Percentiles rank a stretch among this genome's conserved stretches.
Conservation (phyloP, 1,140 invertebrate genomes). For the Patella vulgata region DNA sequence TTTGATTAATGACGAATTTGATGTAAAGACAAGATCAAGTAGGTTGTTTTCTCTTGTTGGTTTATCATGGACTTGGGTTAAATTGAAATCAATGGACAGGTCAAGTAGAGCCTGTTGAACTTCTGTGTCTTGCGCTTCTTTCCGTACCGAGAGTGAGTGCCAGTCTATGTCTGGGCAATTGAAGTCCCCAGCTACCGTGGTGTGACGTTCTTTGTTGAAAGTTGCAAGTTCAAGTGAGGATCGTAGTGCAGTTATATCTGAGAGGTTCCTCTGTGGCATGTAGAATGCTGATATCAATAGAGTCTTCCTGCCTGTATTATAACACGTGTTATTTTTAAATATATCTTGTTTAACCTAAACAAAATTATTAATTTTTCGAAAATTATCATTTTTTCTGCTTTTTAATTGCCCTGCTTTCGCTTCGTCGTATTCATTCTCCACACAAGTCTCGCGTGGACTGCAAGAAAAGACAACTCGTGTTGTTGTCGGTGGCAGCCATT, state of each 20-base stretch:
- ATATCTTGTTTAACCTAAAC: too few species aligned
- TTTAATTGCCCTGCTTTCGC: too few species aligned
- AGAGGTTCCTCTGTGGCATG: background rate
- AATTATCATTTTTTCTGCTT: too few species aligned
- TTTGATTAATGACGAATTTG: background rate
- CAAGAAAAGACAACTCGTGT: too few species aligned
- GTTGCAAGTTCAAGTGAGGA: background rate
- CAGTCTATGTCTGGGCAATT: conserved; percentile 5
- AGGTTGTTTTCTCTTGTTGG: background rate
- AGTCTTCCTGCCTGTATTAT: background rate
- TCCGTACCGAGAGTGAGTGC: background rate
- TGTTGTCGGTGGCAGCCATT: too few species aligned
- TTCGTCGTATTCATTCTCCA: too few species aligned
- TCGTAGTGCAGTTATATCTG: background rate
- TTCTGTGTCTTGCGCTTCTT: background rate
- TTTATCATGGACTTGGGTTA: background rate
- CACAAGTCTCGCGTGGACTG: too few species aligned
- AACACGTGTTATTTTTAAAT: too few species aligned
- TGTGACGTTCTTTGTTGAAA: background rate
- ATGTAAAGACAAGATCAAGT: conserved; percentile 5
- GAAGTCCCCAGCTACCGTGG: background rate
- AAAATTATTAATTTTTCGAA: too few species aligned
- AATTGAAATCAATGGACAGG: background rate
- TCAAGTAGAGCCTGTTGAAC: conserved; percentile 6
- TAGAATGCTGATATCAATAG: background rate